Base-by-base conservation (phyloP, 2,113 vertebrate genomes). In the Microcebus jonahi region DNA sequence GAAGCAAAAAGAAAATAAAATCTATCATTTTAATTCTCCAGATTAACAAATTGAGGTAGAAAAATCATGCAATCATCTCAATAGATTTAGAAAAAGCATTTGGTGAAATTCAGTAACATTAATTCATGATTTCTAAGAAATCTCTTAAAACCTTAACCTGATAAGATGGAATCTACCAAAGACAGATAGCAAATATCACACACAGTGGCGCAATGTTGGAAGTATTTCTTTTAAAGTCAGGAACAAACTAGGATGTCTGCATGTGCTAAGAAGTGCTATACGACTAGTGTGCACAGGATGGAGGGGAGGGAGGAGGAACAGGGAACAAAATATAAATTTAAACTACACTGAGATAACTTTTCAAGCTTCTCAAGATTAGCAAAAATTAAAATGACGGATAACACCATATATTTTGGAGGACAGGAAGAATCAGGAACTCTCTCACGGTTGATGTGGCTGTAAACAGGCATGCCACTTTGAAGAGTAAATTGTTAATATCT, bases 11-110 rank as follows among this genome's bases (percentile, higher is more conserved):
- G 39, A 73, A 94, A 92, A 93, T n/a, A 95, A 94, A 81, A 83
- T 12, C 71, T 73, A 57, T 79, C 73, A 39, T 95, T 75, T 91
- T 45, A 80, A 95, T 61, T 96, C 36, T 36, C 36, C 50, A 76
- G 77, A 91, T 91, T 92, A 92, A 82, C 82, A 93, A 95, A 82
- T 83, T 63, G 83, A 84, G 80, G 45, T 65, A 17, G 21, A 65
- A 92, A 88, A 94, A 31, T 8, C 73, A 80, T 5, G 14, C 23
- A 71, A 86, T 80, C n/a, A 45, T 91, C 34, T 95, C 93, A 79
- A 73, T 27, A 39, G 67, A 67, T 63, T 95, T 82, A 65, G 61
- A 90, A 91, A 91, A 94, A 81, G 48, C 27, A 89, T 82, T 68
- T 85, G 57, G 85, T 95, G 61, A 96, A 94, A 95, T 65, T 73